Evolutionary conservation across 2,888 invertebrate genomes (phyloP), one percentile per base, ranked within the genome.

Genomic region (Apamea sordens): DNA sequence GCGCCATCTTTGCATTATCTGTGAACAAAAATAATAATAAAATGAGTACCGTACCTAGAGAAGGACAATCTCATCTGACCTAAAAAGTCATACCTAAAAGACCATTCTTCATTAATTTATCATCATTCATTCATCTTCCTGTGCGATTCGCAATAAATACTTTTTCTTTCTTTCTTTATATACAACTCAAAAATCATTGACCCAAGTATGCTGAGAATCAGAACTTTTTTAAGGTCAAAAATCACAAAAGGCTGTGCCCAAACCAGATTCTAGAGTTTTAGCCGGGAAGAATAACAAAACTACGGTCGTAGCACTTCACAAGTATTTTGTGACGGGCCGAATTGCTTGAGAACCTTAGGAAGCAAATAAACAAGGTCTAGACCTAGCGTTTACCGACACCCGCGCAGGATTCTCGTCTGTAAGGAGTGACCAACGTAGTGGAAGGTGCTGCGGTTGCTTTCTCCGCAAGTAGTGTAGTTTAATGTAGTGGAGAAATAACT

Each of bases 1-100:
- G 76, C 98, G 97, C 95, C 98, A 99, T 90, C 97, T 97, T 89
- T 98, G 97, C 85, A 98, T 94, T 89, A 98, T 97, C 98, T 98
- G 95, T 53, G 93, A 95, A 87, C 53, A 80, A 73, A 81, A 64
- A 79, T 70, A n/a, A 36, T 56, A 28, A 44, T 13, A 7, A 47
- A 53, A 56, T 70, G n/a, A 41, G 15, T 53, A 32, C 0, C 28
- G 2, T 47, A 8, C 32, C 10, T n/a, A 8, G 0, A 47, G 21
- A 47, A 73, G 1, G 13, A 47, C 32, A 36, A 61, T 56, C 3
- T 41, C 3, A 18, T 70, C 5, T 32, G 24, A 50, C 32, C 24
- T 50, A 5, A 32, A 28, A 69, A 24, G 28, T 18, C 28, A 21
- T 53, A 28, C 15, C 15, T 63, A 18, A 18, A 63, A 18, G 10